These are phyloP conservation scores for Dipodomys merriami DNA, from an alignment of 2,113 vertebrate species.

Conservation along the genomic window DNA sequence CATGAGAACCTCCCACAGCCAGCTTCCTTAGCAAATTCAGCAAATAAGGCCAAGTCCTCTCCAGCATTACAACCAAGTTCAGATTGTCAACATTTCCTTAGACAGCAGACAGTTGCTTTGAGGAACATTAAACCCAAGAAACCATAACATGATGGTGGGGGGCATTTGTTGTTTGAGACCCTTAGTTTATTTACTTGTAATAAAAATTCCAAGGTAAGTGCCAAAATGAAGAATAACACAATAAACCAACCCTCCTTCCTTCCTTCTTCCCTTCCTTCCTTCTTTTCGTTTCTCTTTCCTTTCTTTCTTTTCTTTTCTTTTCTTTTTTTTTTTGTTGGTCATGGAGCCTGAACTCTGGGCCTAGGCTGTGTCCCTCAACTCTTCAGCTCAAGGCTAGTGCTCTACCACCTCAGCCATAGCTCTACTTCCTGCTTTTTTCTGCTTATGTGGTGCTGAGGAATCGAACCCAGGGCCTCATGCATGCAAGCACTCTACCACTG, in stretches of 20 bases:
- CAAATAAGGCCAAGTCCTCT: background rate
- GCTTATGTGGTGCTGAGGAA: no score
- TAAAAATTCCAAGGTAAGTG: slow-evolving; percentile 34
- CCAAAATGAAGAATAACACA: slow-evolving; percentile 3
- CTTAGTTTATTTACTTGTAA: background rate
- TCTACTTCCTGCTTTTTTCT: no score
- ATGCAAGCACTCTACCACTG: no score
- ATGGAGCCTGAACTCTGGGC: no score
- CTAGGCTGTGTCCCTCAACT: no score
- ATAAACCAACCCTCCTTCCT: background rate
- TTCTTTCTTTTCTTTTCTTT: no score
- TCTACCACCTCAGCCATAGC: no score
- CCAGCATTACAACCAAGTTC: background rate
- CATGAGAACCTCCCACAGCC: background rate
- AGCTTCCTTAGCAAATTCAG: background rate
- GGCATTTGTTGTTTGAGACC: background rate
- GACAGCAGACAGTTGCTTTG: background rate
- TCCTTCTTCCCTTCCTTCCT: no score
- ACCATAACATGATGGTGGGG: background rate
- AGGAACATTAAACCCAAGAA: slow-evolving; percentile 1
- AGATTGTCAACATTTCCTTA: background rate
- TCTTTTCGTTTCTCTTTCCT: no score
- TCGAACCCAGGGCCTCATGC: no score
- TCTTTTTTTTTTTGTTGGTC: no score
- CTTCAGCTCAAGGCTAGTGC: no score